Evolutionary conservation across 2,888 invertebrate genomes (phyloP), one percentile per base, ranked within the genome.

Genomic region (Aplocera efformata): DNA sequence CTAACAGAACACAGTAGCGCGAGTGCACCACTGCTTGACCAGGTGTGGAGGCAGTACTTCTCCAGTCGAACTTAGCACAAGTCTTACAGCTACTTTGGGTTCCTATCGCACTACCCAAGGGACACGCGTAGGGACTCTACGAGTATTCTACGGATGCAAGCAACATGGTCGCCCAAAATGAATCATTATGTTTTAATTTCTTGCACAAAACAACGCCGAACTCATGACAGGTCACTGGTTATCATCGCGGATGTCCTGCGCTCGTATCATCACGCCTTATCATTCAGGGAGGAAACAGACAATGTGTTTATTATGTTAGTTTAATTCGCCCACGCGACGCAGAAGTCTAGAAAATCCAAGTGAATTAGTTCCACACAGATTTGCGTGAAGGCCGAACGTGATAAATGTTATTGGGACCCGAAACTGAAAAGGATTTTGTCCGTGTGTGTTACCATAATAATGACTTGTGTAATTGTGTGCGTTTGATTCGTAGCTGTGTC

Each of bases 181-280:
- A 17, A 17, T 3, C 13, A n/a, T n/a, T n/a, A n/a, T 17, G 13
- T 5, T 17, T 17, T 17, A 17, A 17, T 17, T 17, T 30, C 26
- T 31, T 32, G 33, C 41, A 41, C 37, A 42, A 39, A 45, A 42
- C 48, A 45, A 33, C 39, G 26, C 32, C 31, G 43, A 41, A 43
- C 34, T 29, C 32, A 33, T 21, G 76, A 74, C 76, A 78, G 80
- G 79, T 79, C 79, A 67, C 42, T 35, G 32, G 50, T 64, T 85
- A 86, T 86, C 86, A 51, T 39, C 60, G 58, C 80, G 86, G 86
- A 88, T 72, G 63, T 88, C 86, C 86, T 83, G 85, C 55, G 48
- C 42, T 53, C 37, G 32, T 68, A 70, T 76, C 79, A 62, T 51
- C 31, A 17, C 47, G 37, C 50, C 51, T 78, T 85, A 85, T 85